A percentile compares a stretch with the other conserved stretches of the same genome.
Evolutionary conservation across 1,140 invertebrate species (phyloP).

Genomic region (Hyposmocoma kahamanoa): DNA sequence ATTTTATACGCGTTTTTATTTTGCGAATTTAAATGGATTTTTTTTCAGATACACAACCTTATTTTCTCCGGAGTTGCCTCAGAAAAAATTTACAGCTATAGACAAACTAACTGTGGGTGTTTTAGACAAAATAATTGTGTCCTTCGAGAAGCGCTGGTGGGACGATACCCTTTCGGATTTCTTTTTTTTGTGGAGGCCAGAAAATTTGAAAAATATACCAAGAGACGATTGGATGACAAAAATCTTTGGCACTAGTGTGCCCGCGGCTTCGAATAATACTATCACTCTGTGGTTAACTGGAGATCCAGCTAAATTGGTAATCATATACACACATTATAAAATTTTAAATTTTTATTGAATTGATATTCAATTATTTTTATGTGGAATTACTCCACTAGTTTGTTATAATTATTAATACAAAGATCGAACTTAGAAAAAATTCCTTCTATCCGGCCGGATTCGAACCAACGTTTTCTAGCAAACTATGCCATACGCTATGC

Average conservation of each 20-base stretch:
- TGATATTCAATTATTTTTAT: too few species aligned
- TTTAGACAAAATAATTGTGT: slow-evolving; percentile 22
- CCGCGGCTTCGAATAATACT: slow-evolving; percentile 16
- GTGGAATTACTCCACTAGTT: too few species aligned
- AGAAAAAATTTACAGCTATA: slow-evolving; percentile 18
- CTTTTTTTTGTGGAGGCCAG: slow-evolving; percentile 19
- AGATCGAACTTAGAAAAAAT: too few species aligned
- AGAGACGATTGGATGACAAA: slow-evolving; percentile 18
- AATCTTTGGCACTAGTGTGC: slow-evolving; percentile 6
- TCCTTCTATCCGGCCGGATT: too few species aligned
- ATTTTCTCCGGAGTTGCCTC: slow-evolving; percentile 15
- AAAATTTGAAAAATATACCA: slow-evolving; percentile 10
- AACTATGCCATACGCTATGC: too few species aligned
- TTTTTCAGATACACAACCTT: slow-evolving; percentile 35
- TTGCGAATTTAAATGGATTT: too few species aligned
- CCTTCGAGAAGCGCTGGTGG: slow-evolving; percentile 21
- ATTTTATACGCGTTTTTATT: too few species aligned
- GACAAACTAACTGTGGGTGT: slow-evolving; percentile 23
- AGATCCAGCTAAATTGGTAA: slow-evolving; percentile 23
- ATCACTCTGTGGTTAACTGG: slow-evolving; percentile 25
- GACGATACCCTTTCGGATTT: not conserved
- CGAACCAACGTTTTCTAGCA: too few species aligned
- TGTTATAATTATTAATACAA: too few species aligned
- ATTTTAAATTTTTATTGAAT: too few species aligned
- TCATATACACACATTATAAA: too few species aligned